Base-by-base conservation (phyloP, 2,888 invertebrate genomes). In the Crocallis elinguaria region DNA sequence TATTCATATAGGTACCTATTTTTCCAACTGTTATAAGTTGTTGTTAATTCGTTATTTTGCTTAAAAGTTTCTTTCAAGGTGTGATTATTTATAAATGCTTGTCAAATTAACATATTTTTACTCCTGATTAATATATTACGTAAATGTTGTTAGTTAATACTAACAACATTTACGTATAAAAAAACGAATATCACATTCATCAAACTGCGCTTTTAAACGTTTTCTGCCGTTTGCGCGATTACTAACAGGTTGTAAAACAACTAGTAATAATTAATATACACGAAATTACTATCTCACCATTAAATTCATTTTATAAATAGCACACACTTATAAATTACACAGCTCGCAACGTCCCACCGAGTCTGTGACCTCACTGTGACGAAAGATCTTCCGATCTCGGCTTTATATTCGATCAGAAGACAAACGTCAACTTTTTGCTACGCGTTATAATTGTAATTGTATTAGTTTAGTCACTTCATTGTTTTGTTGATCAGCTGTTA, bases 371-470 rank as follows among this genome's bases (percentile, higher is more conserved):
- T 33, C 21, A 39, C 36, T 43, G 23, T 42, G 38, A 48, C 78
- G 80, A 64, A 69, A 61, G 60, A 67, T 67, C 67, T 50, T 37
- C 36, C 60, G 60, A 65, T 65, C 71, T 62, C 72, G 63, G 57
- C 71, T 81, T 79, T 83, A 82, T 83, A 83, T 77, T 61, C 56
- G 53, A 50, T 52, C 36, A 49, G 19, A 29, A 25, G 4, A 44
- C 16, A 19, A 35, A 44, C 35, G 44, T 19, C 33, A 46, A 43
- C 43, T 58, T 60, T 57, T 60, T 63, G 27, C 62, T 66, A 56
- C 53, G 54, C 51, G 19, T 19, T 45, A 14, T 54, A 48, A 58
- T 60, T 58, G 60, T 45, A 57, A 42, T 38, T 53, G 49, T 51
- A 60, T 57, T 64, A 54, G 50, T 53, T 63, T 61, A 58, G 50